Evolutionary conservation across 35 echinoderm and acorn worm species (phyloP).

Genomic region (Diadema setosum): DNA sequence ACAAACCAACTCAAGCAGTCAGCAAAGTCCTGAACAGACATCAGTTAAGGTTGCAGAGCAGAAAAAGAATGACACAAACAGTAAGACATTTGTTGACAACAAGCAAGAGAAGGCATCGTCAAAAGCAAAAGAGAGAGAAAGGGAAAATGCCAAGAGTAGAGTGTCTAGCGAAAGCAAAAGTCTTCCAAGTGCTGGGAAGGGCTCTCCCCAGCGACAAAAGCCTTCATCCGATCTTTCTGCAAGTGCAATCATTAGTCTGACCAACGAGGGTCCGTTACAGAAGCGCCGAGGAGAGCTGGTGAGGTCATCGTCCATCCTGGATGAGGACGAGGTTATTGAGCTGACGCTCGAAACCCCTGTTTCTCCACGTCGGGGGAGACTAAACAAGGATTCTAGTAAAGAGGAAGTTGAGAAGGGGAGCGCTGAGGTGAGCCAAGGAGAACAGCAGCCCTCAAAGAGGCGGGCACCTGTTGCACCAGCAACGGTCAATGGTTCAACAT

Average conservation of each 20-base stretch:
- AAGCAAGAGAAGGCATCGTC: too few species aligned
- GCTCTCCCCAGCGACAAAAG: not conserved
- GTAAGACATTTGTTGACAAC: not conserved
- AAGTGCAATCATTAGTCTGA: constrained; percentile 45
- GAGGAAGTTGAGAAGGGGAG: not conserved
- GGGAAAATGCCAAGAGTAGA: not conserved
- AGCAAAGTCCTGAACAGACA: not conserved
- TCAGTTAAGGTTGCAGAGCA: not conserved
- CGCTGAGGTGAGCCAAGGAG: not conserved
- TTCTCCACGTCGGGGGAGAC: not conserved
- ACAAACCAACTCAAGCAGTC: not conserved
- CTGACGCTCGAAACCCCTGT: not conserved
- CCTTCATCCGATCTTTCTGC: not conserved
- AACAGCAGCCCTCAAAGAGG: not conserved
- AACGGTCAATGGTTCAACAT: not conserved
- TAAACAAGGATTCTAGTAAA: not conserved
- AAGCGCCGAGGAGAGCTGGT: not conserved
- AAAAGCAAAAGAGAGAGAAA: too few species aligned
- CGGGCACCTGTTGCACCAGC: not conserved
- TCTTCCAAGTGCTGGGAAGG: not conserved
- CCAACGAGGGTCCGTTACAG: not conserved
- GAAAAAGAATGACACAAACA: constrained; percentile 11
- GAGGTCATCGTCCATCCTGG: not conserved
- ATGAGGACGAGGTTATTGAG: not conserved
- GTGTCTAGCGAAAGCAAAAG: not conserved